Percentiles rank a stretch among this genome's conserved stretches.
phyloP scores from a whole-genome alignment of 2,113 vertebrate species.

The Balaeniceps rex region DNA sequence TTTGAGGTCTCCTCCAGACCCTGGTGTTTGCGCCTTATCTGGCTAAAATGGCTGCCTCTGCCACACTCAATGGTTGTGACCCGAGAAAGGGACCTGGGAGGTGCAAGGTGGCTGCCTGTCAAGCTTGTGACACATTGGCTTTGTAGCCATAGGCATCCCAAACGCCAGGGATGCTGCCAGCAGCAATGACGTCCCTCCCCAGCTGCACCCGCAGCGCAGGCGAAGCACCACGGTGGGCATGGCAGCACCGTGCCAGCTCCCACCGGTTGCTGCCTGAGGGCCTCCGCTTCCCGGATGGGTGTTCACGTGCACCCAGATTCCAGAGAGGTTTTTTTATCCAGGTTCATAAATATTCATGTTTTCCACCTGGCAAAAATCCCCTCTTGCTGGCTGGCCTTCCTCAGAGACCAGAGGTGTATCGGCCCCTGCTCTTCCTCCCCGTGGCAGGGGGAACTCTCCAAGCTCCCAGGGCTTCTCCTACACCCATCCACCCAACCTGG shows the following conservation, averaged over 20 bases:
- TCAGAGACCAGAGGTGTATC: rapidly evolving
- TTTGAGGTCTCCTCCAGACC: background rate
- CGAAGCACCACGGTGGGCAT: background rate
- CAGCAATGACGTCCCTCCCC: rapidly evolving
- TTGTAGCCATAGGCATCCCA: background rate
- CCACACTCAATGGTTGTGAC: background rate
- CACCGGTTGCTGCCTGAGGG: background rate
- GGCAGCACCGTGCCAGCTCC: background rate
- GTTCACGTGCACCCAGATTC: background rate
- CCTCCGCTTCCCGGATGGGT: background rate
- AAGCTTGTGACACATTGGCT: background rate
- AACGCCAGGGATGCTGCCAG: background rate
- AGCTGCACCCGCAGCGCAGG: background rate
- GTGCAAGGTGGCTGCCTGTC: background rate
- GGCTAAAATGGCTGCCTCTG: background rate
- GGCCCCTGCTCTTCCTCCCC: background rate
- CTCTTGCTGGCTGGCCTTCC: background rate
- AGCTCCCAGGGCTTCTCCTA: background rate
- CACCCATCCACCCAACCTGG: background rate
- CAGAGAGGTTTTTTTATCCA: background rate
- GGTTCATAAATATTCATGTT: background rate
- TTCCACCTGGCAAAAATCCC: background rate
- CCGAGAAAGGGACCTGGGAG: background rate
- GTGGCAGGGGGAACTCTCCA: background rate
- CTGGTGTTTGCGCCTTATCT: no score